Base-by-base conservation (phyloP, 2,888 invertebrate genomes). In the Incurvaria masculella region DNA sequence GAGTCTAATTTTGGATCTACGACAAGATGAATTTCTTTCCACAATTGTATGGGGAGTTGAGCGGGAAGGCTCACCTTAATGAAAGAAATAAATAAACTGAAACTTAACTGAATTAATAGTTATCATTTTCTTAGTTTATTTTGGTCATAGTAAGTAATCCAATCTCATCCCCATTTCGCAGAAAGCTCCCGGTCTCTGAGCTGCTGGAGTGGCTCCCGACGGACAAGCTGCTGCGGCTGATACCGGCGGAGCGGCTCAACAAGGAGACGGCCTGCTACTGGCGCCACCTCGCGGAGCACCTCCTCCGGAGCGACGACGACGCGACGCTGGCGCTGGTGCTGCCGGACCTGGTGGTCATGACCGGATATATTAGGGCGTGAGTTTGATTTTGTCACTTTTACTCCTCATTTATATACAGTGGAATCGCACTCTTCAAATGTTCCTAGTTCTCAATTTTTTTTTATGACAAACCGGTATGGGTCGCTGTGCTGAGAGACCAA, bases 281-380 rank as follows among this genome's bases (percentile, higher is more conserved):
- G 79, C 69, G 79, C 50, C 79, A 79, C 44, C 66, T 79, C 1
- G 71, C 76, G 21, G 68, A 72, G 21, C 76, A 79, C 53, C 54
- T 79, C 49, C 76, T 78, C 58, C 67, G 60, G 46, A 69, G 71
- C 2, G 73, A 74, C 10, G 79, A 70, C 14, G 80, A 79, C 14
- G 85, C 85, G 19, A 80, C 82, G 0, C 61, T 86, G 42, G 84
- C 87, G 43, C 68, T 66, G 3, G 69, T 89, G 46, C 59, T 88
- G 42, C 94, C 94, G 0, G 91, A 91, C 58, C 65, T 91, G 46
- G 82, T 88, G 1, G 79, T 81, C 19, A 87, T 91, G 55, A 88
- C 87, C 54, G 74, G 79, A 21, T 93, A 91, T 63, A 82, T 93
- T 11, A 76, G 83, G 57, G 80, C 81, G 82, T 93, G 68, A 72